These are phyloP conservation scores for Mythimna pallens DNA, from an alignment of 2,888 invertebrate genomes.

Conservation along the genomic window DNA sequence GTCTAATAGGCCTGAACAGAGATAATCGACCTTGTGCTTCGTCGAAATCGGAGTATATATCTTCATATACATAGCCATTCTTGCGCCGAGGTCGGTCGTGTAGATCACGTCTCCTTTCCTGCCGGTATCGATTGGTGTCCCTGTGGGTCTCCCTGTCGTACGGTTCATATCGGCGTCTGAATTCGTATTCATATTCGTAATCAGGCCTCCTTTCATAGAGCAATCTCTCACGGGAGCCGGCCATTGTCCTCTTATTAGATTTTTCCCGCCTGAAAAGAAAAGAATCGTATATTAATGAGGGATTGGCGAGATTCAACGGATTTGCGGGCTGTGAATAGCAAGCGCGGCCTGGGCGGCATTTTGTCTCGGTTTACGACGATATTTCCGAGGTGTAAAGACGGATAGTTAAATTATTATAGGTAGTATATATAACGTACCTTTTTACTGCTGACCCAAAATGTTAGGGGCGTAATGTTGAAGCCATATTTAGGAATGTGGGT, in stretches of 20 bases:
- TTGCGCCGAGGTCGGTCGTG: slow-evolving; percentile 79
- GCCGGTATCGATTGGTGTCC: slow-evolving; percentile 69
- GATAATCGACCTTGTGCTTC: slow-evolving; percentile 87
- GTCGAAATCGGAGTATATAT: slow-evolving; percentile 88
- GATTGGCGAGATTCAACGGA: slow-evolving; percentile 62
- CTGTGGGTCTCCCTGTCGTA: slow-evolving; percentile 66
- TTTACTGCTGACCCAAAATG: slow-evolving; percentile 45
- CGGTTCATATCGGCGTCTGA: slow-evolving; percentile 74
- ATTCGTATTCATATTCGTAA: slow-evolving; percentile 77
- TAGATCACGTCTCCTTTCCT: slow-evolving; percentile 69
- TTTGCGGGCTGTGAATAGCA: slow-evolving; percentile 59
- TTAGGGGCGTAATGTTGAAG: slow-evolving; percentile 39
- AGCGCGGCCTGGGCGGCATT: slow-evolving; percentile 37
- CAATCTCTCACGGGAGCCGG: slow-evolving; percentile 85
- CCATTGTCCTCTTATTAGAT: slow-evolving; percentile 81
- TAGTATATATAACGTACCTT: slow-evolving; percentile 45
- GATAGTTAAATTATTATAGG: slow-evolving; percentile 57
- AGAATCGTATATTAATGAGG: slow-evolving; percentile 73
- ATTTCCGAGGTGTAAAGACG: slow-evolving; percentile 51
- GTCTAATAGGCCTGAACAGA: slow-evolving; percentile 87
- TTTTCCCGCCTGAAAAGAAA: slow-evolving; percentile 77
- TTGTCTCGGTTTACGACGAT: slow-evolving; percentile 50
- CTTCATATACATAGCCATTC: slow-evolving; percentile 88
- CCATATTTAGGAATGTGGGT: slow-evolving; percentile 49
- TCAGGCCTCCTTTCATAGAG: slow-evolving; percentile 83